Base-by-base conservation (phyloP, 2,888 invertebrate genomes). In the Ashinkailepas kermadecensis region DNA sequence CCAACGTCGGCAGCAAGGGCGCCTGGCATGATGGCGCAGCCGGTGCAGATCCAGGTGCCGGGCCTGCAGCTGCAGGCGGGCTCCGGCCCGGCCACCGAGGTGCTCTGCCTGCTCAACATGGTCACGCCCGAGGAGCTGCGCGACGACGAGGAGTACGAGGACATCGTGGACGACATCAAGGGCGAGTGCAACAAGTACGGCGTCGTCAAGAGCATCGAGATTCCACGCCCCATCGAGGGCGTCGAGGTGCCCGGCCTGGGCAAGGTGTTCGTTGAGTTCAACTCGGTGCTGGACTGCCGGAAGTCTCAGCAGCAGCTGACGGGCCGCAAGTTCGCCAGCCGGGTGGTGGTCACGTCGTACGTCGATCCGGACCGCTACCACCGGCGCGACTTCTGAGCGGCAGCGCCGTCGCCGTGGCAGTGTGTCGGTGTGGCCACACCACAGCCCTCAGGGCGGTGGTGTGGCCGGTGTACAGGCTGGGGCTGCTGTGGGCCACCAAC, bases 321-420 rank as follows among this genome's bases (percentile, higher is more conserved):
- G 39, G 99, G 99, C 54, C 91, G 99, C 81, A 98, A 99, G 89
- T 99, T 99, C 90, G 97, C 97, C 87, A 97, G 97, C 89, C 92
- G 99, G 79, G 97, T 99, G 81, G 99, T 99, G 74, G 98, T 99
- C 82, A 99, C 99, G 3, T 98, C 98, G 0, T 99, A 97, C 90
- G 98, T 95, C 88, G 98, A 99, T 88, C 96, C 97, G 8, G 99
- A 99, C 88, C 95, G 95, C 88, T 99, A 99, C 88, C 98, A 99
- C 88, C 92, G 97, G 87, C 91, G 98, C 88, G 97, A 98, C 89
- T 99, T 99, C 89, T 97, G 94, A 91, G 56, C 74, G 39, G 39
- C 39, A 4, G n/a, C n/a, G n/a, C n/a, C 39, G 4, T 4, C 4
- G 4, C 39, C 39, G 2, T 39, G 39, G 39, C 39, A 4, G 39